These are phyloP conservation scores for Drepana falcataria DNA, from an alignment of 2,888 invertebrate genomes.

Conservation along the genomic window DNA sequence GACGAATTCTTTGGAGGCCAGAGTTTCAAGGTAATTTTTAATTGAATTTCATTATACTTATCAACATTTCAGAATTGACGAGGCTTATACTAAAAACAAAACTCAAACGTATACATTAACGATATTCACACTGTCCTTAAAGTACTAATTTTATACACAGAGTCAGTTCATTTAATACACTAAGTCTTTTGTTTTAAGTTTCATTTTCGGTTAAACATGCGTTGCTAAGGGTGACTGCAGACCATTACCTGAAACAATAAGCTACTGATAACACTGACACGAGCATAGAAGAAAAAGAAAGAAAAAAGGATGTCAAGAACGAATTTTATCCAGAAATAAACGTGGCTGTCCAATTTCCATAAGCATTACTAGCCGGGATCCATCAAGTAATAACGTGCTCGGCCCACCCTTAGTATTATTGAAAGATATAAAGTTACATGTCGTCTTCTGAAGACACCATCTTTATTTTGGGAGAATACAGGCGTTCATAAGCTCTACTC, in stretches of 20 bases:
- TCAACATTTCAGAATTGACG: neutral
- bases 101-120: neutral
- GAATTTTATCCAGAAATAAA: no score
- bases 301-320: no score
- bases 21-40: neutral
- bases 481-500: no score
- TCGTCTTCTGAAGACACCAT: no score
- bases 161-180: neutral
- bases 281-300: conserved; percentile 4
- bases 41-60: neutral
- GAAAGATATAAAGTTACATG: no score
- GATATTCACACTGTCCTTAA: conserved; percentile 5
- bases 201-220: conserved; percentile 73
- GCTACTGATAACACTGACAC: neutral
- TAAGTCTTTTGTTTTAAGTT: conserved; percentile 29
- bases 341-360: no score
- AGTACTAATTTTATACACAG: conserved; percentile 1
- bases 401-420: no score
- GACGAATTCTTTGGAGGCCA: neutral
- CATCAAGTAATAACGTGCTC: no score
- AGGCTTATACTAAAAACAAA: neutral
- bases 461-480: no score
- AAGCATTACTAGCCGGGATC: no score
- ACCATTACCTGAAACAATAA: conserved; percentile 58
- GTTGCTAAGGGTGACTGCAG: conserved; percentile 77